A percentile compares a stretch with the other conserved stretches of the same genome.
Conservation (phyloP, 2,888 invertebrate genomes). For the Beris morrisii region DNA sequence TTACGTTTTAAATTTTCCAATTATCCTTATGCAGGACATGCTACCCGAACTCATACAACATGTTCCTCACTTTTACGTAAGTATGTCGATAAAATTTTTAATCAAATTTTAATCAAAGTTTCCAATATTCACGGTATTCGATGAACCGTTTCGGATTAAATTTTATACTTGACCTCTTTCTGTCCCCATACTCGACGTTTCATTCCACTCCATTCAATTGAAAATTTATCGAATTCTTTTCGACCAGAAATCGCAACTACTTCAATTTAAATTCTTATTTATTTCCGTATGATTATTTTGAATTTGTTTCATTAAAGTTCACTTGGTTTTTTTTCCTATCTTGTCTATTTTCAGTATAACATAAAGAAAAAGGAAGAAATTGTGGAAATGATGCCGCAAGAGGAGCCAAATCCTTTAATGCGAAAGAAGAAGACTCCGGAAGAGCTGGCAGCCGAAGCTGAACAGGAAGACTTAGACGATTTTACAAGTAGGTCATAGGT, state of each 20-base stretch:
- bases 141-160: constrained; percentile 17
- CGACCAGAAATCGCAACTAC: not conserved
- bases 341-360: constrained; percentile 78
- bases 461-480: constrained; percentile 93
- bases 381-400: constrained; percentile 78
- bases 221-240: too few relatives aligned
- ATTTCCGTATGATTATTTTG: not conserved
- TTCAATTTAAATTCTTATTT: not conserved
- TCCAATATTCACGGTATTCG: not conserved
- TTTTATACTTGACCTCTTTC: constrained; percentile 10
- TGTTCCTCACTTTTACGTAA: too few relatives aligned
- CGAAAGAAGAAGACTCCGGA: constrained; percentile 99
- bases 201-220: too few relatives aligned
- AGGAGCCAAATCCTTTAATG: constrained; percentile 92
- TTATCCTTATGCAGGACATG: too few relatives aligned
- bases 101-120: constrained; percentile 37
- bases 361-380: constrained; percentile 97
- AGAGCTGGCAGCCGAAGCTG: constrained; percentile 94
- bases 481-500: constrained; percentile 81
- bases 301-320: too few relatives aligned
- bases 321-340: constrained; percentile 39
- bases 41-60: too few relatives aligned
- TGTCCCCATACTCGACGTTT: not conserved
- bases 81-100: constrained; percentile 23
- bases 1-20: too few relatives aligned